Conservation (phyloP, 2,113 vertebrate species). For the Podarcis muralis region DNA sequence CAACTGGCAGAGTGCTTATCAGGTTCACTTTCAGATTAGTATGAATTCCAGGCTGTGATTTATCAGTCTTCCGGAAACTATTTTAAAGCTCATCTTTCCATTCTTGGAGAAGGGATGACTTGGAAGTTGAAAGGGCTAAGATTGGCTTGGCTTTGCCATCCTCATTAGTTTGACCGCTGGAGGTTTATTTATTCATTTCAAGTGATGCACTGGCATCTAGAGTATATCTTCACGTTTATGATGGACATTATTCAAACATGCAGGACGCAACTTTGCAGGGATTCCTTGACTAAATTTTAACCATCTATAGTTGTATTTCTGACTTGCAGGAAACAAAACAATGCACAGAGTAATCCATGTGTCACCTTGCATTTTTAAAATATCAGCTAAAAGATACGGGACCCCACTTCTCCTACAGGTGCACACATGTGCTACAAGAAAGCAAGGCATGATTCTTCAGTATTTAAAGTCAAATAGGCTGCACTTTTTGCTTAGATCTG, state of each 20-base stretch:
- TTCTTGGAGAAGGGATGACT: background rate
- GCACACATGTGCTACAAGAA: background rate
- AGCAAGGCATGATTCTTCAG: background rate
- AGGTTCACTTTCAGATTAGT: background rate
- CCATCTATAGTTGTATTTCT: constrained; percentile 10
- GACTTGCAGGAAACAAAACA: background rate
- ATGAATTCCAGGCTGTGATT: constrained; percentile 11
- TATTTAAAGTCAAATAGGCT: background rate
- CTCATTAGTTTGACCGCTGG: background rate
- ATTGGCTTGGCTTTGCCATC: constrained; percentile 17
- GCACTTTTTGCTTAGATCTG: background rate
- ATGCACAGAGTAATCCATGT: background rate
- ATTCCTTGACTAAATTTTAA: constrained; percentile 34
- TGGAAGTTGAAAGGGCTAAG: background rate
- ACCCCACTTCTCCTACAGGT: background rate
- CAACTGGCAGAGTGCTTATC: background rate
- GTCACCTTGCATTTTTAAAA: background rate
- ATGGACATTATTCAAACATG: background rate
- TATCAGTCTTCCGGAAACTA: background rate
- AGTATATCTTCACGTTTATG: constrained; percentile 33
- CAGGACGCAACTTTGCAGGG: constrained; percentile 12
- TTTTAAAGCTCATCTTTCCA: background rate
- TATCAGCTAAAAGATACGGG: background rate
- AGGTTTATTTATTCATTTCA: constrained; percentile 42
- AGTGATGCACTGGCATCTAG: constrained; percentile 34